Evolutionary conservation across 2,888 invertebrate species (phyloP), one percentile per base, ranked within the genome.

Genomic region (Furcula furcula): DNA sequence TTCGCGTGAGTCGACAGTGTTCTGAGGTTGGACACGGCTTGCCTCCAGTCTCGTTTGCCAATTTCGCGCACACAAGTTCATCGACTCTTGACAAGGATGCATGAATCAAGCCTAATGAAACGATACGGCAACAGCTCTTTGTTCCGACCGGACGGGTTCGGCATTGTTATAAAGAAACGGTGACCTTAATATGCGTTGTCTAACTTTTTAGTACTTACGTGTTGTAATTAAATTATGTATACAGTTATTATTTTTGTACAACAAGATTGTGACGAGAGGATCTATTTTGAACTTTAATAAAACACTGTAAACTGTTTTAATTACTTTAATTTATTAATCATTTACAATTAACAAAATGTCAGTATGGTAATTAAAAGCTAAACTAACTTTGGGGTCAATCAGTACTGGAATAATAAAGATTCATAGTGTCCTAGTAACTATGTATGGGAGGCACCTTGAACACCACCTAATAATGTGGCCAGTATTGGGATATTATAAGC

Each of bases 31-130:
- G 74, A 67, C 75, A 52, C 51, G 55, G 64, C 68, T 75, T 76
- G 76, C 70, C 64, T 59, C 65, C 59, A 58, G 69, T 64, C 75
- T 69, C 67, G 76, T 72, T 76, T 73, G 84, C 84, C 85, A 87
- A 86, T 87, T 86, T 85, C 74, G 85, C 85, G 75, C 74, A 76
- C 78, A 76, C 79, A 82, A 83, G 86, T 85, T 86, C 86, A 86
- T 77, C 76, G 86, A 87, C 86, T 72, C 61, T 46, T 50, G 38
- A 52, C 75, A 65, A 65, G 70, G 77, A 81, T 71, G 65, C 51
- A 58, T 56, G 70, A 78, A 76, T 65, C 63, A 56, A 60, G 52
- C 53, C 52, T 58, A 57, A 60, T 65, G 51, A 61, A 59, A 60
- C 51, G 79, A 85, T 72, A 66, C 65, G 84, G 75, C 62, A 73